Evolutionary conservation across 2,888 invertebrate species (phyloP).

Genomic region (Erebia aethiops): DNA sequence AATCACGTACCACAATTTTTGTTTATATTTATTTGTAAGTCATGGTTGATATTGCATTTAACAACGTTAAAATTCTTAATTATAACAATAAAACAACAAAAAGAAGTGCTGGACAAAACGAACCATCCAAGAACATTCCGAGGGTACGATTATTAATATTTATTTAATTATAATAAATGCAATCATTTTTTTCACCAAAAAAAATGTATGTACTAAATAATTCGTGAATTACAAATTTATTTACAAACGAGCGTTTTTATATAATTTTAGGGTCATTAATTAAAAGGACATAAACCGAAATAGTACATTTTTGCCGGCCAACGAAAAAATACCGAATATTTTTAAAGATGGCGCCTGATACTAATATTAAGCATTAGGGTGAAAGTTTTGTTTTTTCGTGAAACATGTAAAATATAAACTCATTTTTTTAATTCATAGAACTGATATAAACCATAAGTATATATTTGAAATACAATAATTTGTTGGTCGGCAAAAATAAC

Average conservation of each 20-base stretch:
- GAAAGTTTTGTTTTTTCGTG: no score
- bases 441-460: no score
- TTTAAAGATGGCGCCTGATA: no score
- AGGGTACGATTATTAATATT: constrained; percentile 59
- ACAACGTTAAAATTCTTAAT: constrained; percentile 81
- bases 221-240: constrained; percentile 75
- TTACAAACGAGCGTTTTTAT: constrained; percentile 61
- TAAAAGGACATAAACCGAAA: constrained; percentile 37
- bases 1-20: constrained; percentile 10
- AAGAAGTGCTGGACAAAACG: constrained; percentile 69
- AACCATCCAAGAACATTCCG: constrained; percentile 77
- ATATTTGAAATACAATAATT: background rate
- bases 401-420: no score
- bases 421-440: no score
- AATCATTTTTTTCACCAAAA: constrained; percentile 69
- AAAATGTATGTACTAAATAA: constrained; percentile 66
- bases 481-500: background rate
- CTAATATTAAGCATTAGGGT: no score
- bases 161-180: constrained; percentile 70
- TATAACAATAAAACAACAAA: constrained; percentile 82
- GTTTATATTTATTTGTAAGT: constrained; percentile 12
- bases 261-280: constrained; percentile 54
- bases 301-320: background rate
- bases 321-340: background rate
- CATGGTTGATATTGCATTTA: constrained; percentile 66